Conservation (phyloP, 2,797 vertebrate species). For the Pseudochirops corinnae region DNA sequence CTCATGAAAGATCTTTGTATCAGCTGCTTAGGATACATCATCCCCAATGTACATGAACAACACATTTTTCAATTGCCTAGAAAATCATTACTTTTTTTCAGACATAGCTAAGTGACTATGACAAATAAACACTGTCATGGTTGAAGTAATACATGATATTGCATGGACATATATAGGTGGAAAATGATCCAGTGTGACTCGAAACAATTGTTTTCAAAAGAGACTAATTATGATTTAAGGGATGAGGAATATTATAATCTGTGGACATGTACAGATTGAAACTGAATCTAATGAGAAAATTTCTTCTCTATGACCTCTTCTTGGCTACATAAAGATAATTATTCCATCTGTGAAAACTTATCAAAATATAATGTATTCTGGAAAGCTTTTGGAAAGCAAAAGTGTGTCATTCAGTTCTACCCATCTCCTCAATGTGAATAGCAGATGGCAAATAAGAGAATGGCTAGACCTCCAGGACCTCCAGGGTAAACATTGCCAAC, state of each 20-base stretch:
- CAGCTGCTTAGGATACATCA: background rate
- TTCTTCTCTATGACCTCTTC: slow-evolving; percentile 73
- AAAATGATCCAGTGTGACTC: slow-evolving; percentile 61
- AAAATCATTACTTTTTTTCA: slow-evolving; percentile 46
- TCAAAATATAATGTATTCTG: slow-evolving; percentile 62
- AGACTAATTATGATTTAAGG: slow-evolving; percentile 75
- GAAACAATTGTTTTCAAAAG: slow-evolving; percentile 70
- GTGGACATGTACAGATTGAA: slow-evolving; percentile 66
- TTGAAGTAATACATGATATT: slow-evolving; percentile 59
- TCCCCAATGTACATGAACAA: background rate
- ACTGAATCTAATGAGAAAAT: slow-evolving; percentile 73
- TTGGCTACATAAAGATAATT: slow-evolving; percentile 77
- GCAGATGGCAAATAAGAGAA: slow-evolving; percentile 67
- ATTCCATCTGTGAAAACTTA: slow-evolving; percentile 78
- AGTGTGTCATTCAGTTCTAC: slow-evolving; percentile 25
- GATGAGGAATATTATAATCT: slow-evolving; percentile 70
- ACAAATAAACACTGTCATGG: slow-evolving; percentile 58
- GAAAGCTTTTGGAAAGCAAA: slow-evolving; percentile 44
- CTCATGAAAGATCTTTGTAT: background rate
- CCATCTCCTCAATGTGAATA: slow-evolving; percentile 46
- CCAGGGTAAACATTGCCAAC: background rate
- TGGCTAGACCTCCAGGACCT: slow-evolving; percentile 28
- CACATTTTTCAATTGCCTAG: slow-evolving; percentile 49
- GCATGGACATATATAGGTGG: slow-evolving; percentile 28
- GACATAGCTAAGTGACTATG: slow-evolving; percentile 50